Evolutionary conservation across 2,888 invertebrate species (phyloP).

Genomic region (Ormyrus rosae): DNA sequence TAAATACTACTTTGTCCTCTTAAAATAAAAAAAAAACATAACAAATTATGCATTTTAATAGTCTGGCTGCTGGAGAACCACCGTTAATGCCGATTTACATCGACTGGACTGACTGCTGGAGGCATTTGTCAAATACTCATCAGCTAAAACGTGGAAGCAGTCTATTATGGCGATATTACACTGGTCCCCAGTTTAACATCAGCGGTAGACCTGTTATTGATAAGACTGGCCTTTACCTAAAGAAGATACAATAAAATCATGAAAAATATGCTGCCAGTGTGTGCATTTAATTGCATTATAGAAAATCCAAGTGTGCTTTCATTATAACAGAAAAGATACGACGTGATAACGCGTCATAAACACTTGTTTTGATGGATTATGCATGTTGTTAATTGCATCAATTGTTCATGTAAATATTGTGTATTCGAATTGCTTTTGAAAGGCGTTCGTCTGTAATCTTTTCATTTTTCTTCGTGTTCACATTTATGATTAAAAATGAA

Average conservation of each 20-base stretch:
- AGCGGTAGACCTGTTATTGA: constrained; percentile 56
- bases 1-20: background rate
- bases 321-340: constrained; percentile 12
- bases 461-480: constrained; percentile 17
- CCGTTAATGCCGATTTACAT: constrained; percentile 90
- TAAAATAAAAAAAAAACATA: background rate
- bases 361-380: constrained; percentile 23
- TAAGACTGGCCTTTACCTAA: constrained; percentile 32
- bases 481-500: constrained; percentile 19
- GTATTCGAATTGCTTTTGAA: constrained; percentile 23
- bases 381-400: constrained; percentile 20
- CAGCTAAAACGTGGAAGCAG: constrained; percentile 93
- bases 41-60: background rate
- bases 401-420: constrained; percentile 50
- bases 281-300: constrained; percentile 44
- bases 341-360: background rate
- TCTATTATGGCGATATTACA: constrained; percentile 85
- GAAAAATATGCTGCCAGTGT: constrained; percentile 19
- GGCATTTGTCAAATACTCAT: constrained; percentile 84
- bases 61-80: constrained; percentile 84
- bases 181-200: constrained; percentile 74
- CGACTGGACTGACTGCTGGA: constrained; percentile 90
- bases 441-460: constrained; percentile 13
- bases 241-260: constrained; percentile 25
- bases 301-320: constrained; percentile 27